Percentiles rank a stretch among this genome's conserved stretches.
Evolutionary conservation across 2,888 invertebrate genomes (phyloP).

Genomic region (Drosophila meridionalis): DNA sequence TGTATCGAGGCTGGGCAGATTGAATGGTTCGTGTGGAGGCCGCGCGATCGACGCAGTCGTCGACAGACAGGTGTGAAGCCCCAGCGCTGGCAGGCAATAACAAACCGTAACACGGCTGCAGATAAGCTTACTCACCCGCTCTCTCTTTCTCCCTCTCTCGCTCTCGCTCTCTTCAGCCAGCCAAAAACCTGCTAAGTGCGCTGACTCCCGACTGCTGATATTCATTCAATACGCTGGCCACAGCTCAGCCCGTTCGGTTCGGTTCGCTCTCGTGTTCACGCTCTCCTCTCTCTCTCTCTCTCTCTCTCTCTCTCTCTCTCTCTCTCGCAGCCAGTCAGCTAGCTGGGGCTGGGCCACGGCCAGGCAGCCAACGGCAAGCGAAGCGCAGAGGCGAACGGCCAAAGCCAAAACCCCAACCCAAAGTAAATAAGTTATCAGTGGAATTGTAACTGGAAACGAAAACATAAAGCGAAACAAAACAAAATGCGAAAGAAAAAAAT

Average conservation of each 20-base stretch:
- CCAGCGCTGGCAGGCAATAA: conserved; percentile 48
- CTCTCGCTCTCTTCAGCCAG: conserved; percentile 11
- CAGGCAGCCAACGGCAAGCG: conserved; percentile 60
- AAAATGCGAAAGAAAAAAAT: conserved; percentile 30
- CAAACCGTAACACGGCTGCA: conserved; percentile 70
- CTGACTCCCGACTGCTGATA: conserved; percentile 49
- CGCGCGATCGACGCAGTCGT: conserved; percentile 32
- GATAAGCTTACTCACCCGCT: conserved; percentile 49
- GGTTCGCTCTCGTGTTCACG: conserved; percentile 7
- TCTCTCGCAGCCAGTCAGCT: conserved; percentile 38
- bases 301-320: conserved; percentile 8
- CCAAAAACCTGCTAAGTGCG: conserved; percentile 61
- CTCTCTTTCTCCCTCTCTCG: not conserved
- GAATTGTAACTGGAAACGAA: conserved; percentile 72
- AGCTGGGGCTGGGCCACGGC: conserved; percentile 58
- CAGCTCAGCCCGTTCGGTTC: conserved; percentile 34
- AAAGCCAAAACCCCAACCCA: conserved; percentile 60
- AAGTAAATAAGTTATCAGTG: conserved; percentile 80
- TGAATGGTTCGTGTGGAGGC: conserved; percentile 29
- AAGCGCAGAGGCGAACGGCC: conserved; percentile 27
- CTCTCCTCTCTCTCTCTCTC: conserved; percentile 7
- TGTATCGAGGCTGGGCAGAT: conserved; percentile 39
- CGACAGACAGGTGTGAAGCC: conserved; percentile 71
- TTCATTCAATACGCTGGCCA: conserved; percentile 70
- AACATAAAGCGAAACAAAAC: conserved; percentile 22